Evolutionary conservation across 1,140 invertebrate genomes (phyloP), one percentile per base, ranked within the genome.

Genomic region (Eufriesea mexicana): DNA sequence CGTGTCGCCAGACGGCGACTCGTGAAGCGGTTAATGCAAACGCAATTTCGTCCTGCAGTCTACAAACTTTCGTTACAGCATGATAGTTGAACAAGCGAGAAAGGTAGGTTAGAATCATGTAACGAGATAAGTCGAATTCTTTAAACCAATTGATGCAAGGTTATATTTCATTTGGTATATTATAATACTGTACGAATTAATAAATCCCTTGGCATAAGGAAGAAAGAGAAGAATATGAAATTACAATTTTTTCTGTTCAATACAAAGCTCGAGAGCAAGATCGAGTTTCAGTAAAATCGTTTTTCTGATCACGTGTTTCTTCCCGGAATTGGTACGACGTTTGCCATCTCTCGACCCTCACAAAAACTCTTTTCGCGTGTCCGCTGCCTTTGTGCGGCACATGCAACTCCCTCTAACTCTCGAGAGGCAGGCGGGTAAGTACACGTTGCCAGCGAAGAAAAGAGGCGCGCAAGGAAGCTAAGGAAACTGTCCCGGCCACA

Each of bases 401-500:
- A 55, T 62, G 62, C 75, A 67, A 61, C 49, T 28, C 18, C 16
- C 23, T 23, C 28, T 35, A 4, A 4, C 49, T 68, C 42, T 42
- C 42, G 25, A 70, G n/a, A 45, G 76, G 47, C 64, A 35, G 47
- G 18, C 35, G 62, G 23, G 45, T 55, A 16, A 23, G n/a, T 12
- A n/a, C 45, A n/a, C 47, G 75, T 67, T 14, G 51, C 25, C 25
- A 18, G 54, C 4, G 76, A 78, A 70, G 51, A 66, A 78, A 78
- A 55, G 62, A 68, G 75, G 49, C 28, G 42, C 67, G 59, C 74
- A 57, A 78, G 51, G 35, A 68, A n/a, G 64, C 28, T 18, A 70
- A 28, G 51, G 64, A 47, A 78, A 78, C 64, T 59, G 51, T 68
- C 28, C 64, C 64, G 64, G n/a, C 18, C 66, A 59, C 67, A 68